Percentiles rank a stretch among this genome's conserved stretches.
phyloP scores from a whole-genome alignment of 2,888 invertebrate genomes.

The Drosophila infuscata region DNA sequence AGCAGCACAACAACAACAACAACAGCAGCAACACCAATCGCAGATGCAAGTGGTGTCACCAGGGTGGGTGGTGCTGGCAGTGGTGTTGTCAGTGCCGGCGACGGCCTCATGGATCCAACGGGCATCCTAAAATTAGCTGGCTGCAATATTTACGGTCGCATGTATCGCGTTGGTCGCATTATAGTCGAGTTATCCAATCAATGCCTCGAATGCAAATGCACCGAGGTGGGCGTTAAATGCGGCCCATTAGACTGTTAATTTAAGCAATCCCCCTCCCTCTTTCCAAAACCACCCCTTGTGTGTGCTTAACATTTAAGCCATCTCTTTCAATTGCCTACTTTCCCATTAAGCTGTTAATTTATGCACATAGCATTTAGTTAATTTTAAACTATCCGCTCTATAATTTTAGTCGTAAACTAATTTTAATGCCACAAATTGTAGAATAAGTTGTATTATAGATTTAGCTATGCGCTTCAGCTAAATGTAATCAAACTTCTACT shows the following conservation, averaged over 20 bases:
- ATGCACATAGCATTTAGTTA: slow-evolving; percentile 27
- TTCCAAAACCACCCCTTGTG: not conserved
- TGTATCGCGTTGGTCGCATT: slow-evolving; percentile 93
- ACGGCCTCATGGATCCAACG: slow-evolving; percentile 82
- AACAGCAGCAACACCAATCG: slow-evolving; percentile 27
- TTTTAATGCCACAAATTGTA: slow-evolving; percentile 5
- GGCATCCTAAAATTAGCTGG: slow-evolving; percentile 92
- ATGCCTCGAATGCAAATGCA: slow-evolving; percentile 94
- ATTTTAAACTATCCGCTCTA: not conserved
- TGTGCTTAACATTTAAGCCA: slow-evolving; percentile 23
- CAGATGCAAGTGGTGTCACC: slow-evolving; percentile 7
- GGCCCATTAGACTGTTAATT: slow-evolving; percentile 87
- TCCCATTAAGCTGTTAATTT: slow-evolving; percentile 14
- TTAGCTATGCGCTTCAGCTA: slow-evolving; percentile 9
- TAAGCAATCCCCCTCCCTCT: slow-evolving; percentile 47
- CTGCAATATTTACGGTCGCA: slow-evolving; percentile 95
- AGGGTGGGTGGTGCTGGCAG: slow-evolving; percentile 5
- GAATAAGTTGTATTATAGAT: slow-evolving; percentile 72
- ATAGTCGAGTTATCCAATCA: slow-evolving; percentile 93
- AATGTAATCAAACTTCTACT: slow-evolving; percentile 11
- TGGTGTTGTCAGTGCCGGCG: slow-evolving; percentile 4
- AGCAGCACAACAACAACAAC: slow-evolving; percentile 20
- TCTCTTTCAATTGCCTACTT: not conserved
- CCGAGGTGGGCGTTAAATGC: slow-evolving; percentile 94
- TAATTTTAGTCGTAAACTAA: not conserved